Base-by-base conservation (phyloP, 2,888 invertebrate genomes). In the Mellilla xanthometata region DNA sequence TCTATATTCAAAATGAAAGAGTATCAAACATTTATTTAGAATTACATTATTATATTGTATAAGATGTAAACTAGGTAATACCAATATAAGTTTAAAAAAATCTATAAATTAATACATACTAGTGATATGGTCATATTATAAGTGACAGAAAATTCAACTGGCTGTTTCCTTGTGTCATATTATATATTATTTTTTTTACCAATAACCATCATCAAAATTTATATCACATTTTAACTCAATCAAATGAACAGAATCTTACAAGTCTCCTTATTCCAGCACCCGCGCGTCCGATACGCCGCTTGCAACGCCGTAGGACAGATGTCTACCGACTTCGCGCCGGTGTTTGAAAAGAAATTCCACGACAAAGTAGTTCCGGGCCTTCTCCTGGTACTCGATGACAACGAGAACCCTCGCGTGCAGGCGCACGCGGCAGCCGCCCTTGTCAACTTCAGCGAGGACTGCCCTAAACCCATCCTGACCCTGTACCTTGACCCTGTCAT, bases 241-340 rank as follows among this genome's bases (percentile, higher is more conserved):
- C 3, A 2, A 5, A 3, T 2, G 2, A 15, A 15, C 5, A 5
- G 15, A 15, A 5, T 15, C 3, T 15, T 15, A 19, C 3, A 19
- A 6, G 4, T 19, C 6, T 3, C 15, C 15, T 19, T 12, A 4
- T 58, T 61, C 0, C 81, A 96, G 93, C 97, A 97, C 78, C 97
- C 97, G 0, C 91, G 97, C 56, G 98, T 98, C 0, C 92, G 99
- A 45, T 99, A 98, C 75, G 99, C 99, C 2, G 97, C 98, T 11
- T 99, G 99, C 76, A 99, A 99, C 85, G 99, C 99, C 11, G 93
- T 99, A 30, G 99, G 99, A 5, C 99, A 99, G 84, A 97, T 99
- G 97, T 96, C 99, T 0, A 97, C 99, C 0, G 99, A 99, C 87
- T 99, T 99, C 86, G 98, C 98, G 2, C 99, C 99, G 1, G 91